Conservation (phyloP, 2,888 invertebrate genomes). For the Oxycera nigricornis region DNA sequence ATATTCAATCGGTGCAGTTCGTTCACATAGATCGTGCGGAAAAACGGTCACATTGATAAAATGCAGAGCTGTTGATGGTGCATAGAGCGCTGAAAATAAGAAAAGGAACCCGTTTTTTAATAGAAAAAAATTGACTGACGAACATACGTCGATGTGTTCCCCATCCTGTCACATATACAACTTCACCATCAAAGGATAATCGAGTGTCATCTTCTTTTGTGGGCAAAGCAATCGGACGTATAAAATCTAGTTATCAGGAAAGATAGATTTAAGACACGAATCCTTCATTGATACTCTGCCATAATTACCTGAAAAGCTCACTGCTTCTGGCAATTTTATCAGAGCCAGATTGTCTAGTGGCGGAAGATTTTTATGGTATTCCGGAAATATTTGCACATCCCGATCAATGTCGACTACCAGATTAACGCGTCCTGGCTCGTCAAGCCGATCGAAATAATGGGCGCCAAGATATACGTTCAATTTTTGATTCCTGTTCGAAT, state of each 20-base stretch:
- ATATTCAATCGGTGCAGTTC: neutral
- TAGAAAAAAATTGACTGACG: neutral
- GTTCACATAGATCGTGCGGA: neutral
- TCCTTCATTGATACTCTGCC: neutral
- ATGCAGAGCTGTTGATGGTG: neutral
- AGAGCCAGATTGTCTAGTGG: neutral
- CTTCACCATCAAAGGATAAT: neutral
- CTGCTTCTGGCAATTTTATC: neutral
- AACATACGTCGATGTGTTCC: neutral
- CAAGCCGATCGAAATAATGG: neutral
- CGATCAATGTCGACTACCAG: neutral
- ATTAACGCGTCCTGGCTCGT: neutral
- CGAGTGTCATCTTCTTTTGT: neutral
- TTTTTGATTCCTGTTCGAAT: neutral
- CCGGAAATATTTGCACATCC: neutral
- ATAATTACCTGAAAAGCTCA: neutral
- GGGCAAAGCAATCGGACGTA: neutral
- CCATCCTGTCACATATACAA: neutral
- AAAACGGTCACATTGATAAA: neutral
- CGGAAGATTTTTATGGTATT: neutral
- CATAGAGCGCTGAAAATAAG: neutral
- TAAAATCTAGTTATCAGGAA: neutral
- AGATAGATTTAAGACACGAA: neutral
- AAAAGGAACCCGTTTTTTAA: neutral
- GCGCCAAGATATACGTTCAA: conserved; percentile 8